Evolutionary conservation across 2,113 vertebrate genomes (phyloP).

Genomic region (Brienomyrus brachyistius): DNA sequence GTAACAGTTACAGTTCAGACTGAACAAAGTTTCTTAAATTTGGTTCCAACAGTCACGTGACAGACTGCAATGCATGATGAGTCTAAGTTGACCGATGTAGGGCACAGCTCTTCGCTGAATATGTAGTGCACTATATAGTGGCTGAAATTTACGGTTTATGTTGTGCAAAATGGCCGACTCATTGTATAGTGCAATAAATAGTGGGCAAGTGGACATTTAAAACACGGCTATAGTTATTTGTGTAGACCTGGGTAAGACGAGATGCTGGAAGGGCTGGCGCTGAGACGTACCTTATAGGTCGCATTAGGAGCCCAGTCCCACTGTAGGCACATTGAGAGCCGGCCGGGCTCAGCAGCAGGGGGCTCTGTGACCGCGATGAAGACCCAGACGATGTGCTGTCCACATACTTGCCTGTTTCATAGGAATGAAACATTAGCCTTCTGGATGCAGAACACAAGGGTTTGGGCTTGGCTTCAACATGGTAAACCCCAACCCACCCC

Average conservation of each 20-base stretch:
- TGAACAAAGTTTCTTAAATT: neutral
- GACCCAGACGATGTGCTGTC: conserved; percentile 82
- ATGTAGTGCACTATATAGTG: neutral
- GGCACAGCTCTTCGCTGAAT: neutral
- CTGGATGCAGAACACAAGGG: neutral
- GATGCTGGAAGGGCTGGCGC: neutral
- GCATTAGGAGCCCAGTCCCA: conserved; percentile 50
- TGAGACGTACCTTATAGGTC: conserved; percentile 51
- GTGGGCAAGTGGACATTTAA: neutral
- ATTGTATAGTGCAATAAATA: neutral
- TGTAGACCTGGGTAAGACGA: neutral
- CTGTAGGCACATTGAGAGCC: conserved; percentile 60
- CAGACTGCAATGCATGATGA: too few species aligned
- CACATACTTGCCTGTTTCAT: conserved; percentile 64
- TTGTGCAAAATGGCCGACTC: neutral
- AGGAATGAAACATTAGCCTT: neutral
- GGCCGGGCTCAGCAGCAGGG: conserved; percentile 71
- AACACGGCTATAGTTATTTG: neutral
- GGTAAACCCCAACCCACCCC: neutral
- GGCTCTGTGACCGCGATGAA: conserved; percentile 81
- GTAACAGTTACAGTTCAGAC: neutral
- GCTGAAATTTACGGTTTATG: neutral
- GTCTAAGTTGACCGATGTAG: too few species aligned
- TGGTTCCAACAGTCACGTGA: neutral
- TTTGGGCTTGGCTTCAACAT: neutral